Evolutionary conservation across 2,113 vertebrate species (phyloP).

Genomic region (Campylorhamphus procurvoides): DNA sequence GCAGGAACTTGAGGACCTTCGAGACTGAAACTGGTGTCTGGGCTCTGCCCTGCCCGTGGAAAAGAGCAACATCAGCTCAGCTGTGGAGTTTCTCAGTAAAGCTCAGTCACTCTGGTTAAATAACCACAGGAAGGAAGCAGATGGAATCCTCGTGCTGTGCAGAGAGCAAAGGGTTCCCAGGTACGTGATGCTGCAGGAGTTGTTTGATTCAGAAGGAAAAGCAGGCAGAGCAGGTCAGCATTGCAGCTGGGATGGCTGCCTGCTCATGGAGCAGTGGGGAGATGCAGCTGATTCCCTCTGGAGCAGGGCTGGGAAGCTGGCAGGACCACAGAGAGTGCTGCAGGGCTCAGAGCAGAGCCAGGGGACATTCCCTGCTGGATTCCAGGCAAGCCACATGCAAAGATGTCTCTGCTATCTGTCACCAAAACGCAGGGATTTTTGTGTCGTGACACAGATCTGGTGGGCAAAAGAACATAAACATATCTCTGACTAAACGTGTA

Average conservation of each 20-base stretch:
- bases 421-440: accelerated
- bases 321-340: not conserved
- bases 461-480: not conserved
- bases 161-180: constrained; percentile 52
- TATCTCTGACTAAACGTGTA: not conserved
- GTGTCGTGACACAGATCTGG: not conserved
- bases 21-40: accelerated
- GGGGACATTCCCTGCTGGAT: not conserved
- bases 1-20: not conserved
- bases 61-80: not conserved
- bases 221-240: not conserved
- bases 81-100: constrained; percentile 74
- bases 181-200: constrained; percentile 31
- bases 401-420: not conserved
- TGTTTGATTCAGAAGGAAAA: not conserved
- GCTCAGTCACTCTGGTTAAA: constrained; percentile 62
- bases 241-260: accelerated
- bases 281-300: not conserved
- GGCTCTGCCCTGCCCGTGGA: not conserved
- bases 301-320: not conserved
- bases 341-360: not conserved
- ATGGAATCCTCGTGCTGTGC: not conserved
- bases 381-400: accelerated
- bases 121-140: constrained; percentile 74
- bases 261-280: accelerated